Percentiles rank a stretch among this genome's conserved stretches.
Conservation (phyloP, 2,888 invertebrate genomes). For the Julus scanicus region DNA sequence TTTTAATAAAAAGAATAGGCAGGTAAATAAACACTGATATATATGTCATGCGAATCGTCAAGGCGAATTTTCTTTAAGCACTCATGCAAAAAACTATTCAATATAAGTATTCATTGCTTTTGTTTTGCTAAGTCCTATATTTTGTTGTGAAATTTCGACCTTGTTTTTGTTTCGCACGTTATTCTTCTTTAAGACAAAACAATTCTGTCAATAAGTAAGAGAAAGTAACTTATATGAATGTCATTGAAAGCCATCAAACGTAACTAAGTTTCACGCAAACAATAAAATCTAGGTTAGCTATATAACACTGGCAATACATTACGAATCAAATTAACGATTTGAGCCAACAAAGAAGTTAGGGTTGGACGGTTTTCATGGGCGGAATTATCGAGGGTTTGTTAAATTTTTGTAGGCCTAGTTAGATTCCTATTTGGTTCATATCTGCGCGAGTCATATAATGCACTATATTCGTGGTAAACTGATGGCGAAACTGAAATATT, state of each 20-base stretch:
- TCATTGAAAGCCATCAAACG: slow-evolving; percentile 34
- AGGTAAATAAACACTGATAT: not conserved
- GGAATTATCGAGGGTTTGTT: not conserved
- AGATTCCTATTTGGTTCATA: not conserved
- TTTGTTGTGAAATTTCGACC: slow-evolving; percentile 17
- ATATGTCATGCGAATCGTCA: slow-evolving; percentile 6
- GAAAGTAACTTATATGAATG: slow-evolving; percentile 25
- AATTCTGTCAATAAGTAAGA: slow-evolving; percentile 3
- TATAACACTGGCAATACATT: not conserved
- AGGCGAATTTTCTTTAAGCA: not conserved
- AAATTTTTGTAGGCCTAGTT: not conserved
- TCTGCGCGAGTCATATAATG: not conserved
- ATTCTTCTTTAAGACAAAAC: slow-evolving; percentile 32
- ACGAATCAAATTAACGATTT: slow-evolving; percentile 15
- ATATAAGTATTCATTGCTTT: not conserved
- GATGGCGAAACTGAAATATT: too few species aligned
- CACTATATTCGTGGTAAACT: too few species aligned
- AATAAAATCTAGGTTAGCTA: slow-evolving; percentile 35
- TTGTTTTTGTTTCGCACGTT: slow-evolving; percentile 2
- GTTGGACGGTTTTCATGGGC: slow-evolving; percentile 17
- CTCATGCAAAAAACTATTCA: not conserved
- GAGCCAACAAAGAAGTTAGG: not conserved
- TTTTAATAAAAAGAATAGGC: not conserved
- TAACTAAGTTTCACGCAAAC: not conserved
- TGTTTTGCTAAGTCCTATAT: not conserved